Base-by-base conservation (phyloP, 1,140 invertebrate species). In the Vanessa tameamea region DNA sequence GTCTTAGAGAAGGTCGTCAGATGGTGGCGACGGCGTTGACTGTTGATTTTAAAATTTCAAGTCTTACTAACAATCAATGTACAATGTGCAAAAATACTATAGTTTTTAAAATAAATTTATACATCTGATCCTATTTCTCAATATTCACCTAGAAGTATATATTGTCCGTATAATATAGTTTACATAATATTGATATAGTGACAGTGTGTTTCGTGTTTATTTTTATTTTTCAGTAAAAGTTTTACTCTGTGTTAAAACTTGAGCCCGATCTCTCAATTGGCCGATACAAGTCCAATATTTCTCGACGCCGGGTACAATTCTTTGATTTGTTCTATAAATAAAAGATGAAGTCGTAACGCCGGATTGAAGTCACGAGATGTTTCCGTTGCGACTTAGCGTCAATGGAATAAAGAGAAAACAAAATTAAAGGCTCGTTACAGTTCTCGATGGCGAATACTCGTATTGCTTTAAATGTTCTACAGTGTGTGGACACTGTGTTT, bases 351-450 rank as follows among this genome's bases (percentile, higher is more conserved):
- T 26, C 57, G 57, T 37, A 61, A n/a, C 31, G 57, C 31, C 57
- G 57, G 57, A 61, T 61, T n/a, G 57, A 61, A 61, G 57, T 61
- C 57, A 61, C 57, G 57, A 37, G 57, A 61, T 61, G 57, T 61
- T 61, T 37, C 57, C 11, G 57, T 61, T n/a, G 26, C 26, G 57
- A 61, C 57, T 61, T 61, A 61, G 57, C 57, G 57, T 61, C 57
- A 31, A 37, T 61, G 57, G 57, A 61, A 61, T 61, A 61, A 61
- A 61, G 15, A 37, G 26, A 61, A 61, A 61, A 57, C 12, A 57
- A n/a, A 26, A 61, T 37, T 61, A 31, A 61, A 61, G 31, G 26
- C 26, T 61, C 31, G 57, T 61, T 61, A 61, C 14, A 16, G 13
- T 61, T 61, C 31, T 15, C 14, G 16, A 57, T 31, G 26, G 14